These are phyloP conservation scores for Ephialtes manifestator DNA, from an alignment of 2,888 invertebrate species.

Conservation along the genomic window DNA sequence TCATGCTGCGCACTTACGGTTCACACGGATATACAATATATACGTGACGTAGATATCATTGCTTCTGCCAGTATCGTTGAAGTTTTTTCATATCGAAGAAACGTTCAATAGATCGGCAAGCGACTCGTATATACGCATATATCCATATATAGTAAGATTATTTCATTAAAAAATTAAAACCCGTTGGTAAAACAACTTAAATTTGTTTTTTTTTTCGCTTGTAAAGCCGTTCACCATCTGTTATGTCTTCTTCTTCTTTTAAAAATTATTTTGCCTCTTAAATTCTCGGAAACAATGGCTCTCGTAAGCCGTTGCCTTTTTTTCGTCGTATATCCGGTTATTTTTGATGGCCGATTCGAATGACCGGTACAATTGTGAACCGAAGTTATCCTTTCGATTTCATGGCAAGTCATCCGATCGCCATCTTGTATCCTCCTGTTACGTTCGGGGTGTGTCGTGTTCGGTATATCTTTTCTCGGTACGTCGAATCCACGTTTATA, in stretches of 20 bases:
- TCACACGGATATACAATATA: slow-evolving; percentile 82
- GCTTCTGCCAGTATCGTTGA: slow-evolving; percentile 37
- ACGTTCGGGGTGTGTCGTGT: slow-evolving; percentile 73
- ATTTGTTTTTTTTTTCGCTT: slow-evolving; percentile 69
- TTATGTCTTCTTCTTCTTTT: slow-evolving; percentile 63
- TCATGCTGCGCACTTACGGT: slow-evolving; percentile 86
- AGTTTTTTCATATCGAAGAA: slow-evolving; percentile 41
- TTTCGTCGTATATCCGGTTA: slow-evolving; percentile 55
- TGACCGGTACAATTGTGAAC: not conserved
- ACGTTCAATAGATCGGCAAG: slow-evolving; percentile 56
- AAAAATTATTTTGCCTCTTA: slow-evolving; percentile 62
- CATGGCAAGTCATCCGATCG: slow-evolving; percentile 15
- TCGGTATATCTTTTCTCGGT: slow-evolving; percentile 67
- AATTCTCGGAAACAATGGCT: slow-evolving; percentile 73
- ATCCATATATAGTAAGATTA: slow-evolving; percentile 83
- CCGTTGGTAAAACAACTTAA: slow-evolving; percentile 84
- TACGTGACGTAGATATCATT: slow-evolving; percentile 65
- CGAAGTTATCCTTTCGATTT: not conserved
- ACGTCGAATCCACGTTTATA: slow-evolving; percentile 68
- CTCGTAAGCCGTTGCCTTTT: slow-evolving; percentile 73
- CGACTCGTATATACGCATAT: slow-evolving; percentile 70
- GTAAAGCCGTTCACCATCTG: slow-evolving; percentile 69
- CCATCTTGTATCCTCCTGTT: slow-evolving; percentile 64
- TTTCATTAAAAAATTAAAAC: slow-evolving; percentile 86
- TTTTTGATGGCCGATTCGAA: slow-evolving; percentile 25